Evolutionary conservation across 2,113 vertebrate species (phyloP).

Genomic region (Hiodon tergisus): DNA sequence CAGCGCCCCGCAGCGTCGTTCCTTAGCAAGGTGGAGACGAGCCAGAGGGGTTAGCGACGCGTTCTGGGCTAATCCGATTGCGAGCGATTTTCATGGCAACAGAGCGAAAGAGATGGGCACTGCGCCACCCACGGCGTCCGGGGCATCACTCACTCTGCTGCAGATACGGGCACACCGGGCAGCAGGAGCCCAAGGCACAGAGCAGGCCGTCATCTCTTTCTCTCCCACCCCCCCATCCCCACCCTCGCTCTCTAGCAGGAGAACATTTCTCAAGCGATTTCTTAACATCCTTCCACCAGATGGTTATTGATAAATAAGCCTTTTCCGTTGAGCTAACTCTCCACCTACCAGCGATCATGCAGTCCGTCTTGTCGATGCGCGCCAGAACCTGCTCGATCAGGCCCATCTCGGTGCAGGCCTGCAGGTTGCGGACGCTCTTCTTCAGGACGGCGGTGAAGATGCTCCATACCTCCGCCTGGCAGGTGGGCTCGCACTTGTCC

Average conservation of each 20-base stretch:
- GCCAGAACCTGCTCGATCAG: conserved; percentile 83
- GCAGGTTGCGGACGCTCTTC: conserved; percentile 92
- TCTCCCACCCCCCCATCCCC: too few relatives aligned
- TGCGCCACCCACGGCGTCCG: not conserved
- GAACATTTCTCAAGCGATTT: not conserved
- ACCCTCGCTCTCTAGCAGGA: too few relatives aligned
- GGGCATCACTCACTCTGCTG: not conserved
- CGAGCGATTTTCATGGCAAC: not conserved
- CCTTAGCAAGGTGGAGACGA: not conserved
- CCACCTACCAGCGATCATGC: conserved; percentile 87
- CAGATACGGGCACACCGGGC: not conserved
- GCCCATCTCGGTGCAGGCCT: conserved; percentile 82
- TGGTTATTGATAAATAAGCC: not conserved
- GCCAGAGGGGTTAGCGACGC: not conserved
- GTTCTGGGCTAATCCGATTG: not conserved
- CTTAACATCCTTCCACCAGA: not conserved
- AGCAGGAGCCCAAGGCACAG: not conserved
- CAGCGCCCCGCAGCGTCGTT: too few relatives aligned
- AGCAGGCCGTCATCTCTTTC: not conserved
- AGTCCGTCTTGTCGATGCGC: conserved; percentile 76
- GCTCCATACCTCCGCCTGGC: conserved; percentile 96
- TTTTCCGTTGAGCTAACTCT: too few relatives aligned
- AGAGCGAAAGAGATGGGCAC: not conserved
- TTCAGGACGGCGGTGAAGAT: conserved; percentile 94
- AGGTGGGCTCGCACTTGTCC: conserved; percentile 85